Evolutionary conservation across 2,113 vertebrate species (phyloP), one percentile per base, ranked within the genome.

Genomic region (Phyllostomus discolor): DNA sequence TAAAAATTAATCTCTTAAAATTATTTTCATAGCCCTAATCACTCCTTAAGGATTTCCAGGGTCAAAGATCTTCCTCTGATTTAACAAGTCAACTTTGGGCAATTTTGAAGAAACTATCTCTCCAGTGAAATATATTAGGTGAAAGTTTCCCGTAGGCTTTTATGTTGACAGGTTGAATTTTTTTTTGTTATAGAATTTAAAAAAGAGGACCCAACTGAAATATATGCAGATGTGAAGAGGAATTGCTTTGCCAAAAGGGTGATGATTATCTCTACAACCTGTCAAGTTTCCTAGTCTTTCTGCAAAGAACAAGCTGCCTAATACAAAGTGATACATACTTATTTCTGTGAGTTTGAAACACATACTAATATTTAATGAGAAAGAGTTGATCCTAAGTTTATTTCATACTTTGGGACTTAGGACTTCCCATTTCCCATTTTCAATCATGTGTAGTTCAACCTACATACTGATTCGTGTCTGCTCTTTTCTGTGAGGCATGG

Each of bases 51-150:
- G 64, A 69, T 72, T 96, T 95, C 14, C 76, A 70, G 17, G 89
- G 84, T 95, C 35, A 95, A 85, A 96, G 50, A 78, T 90, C 31
- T 83, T 92, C 33, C 89, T 38, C n/a, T 97, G 75, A 97, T 94
- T 97, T 78, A 97, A 14, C 28, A 95, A 75, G 78, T 85, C 66
- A 75, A 94, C 67, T 5, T 94, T 5, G 1, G 46, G n/a, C 54
- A 81, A 72, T 85, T 0, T 0, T 64, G 52, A 94, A 91, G 92
- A 62, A 97, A 70, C 1, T 75, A 73, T 0, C 46, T 92, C 64
- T 82, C 24, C 92, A 93, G 80, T 84, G 76, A 96, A 97, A 97
- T 85, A 97, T 76, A 64, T 96, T 95, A 97, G 89, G 66, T 54
- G 31, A 96, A 62, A 97, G 43, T 50, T 82, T 43, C 4, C 38